Percentiles rank a stretch among this genome's conserved stretches.
Evolutionary conservation across 2,888 invertebrate genomes (phyloP).

Genomic region (Arenicola marina): DNA sequence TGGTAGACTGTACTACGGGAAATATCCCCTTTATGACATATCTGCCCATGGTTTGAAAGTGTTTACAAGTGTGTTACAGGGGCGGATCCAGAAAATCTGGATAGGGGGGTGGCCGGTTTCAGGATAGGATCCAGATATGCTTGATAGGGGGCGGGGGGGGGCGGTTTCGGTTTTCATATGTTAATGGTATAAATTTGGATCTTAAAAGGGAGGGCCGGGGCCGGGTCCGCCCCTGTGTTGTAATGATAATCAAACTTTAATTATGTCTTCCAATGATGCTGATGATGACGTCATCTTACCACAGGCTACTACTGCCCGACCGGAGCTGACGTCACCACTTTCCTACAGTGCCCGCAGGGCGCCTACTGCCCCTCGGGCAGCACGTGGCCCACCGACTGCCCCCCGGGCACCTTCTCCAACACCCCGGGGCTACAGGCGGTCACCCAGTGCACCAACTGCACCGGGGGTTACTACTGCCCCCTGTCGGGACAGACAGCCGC

Average conservation of each 20-base stretch:
- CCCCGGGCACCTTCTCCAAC: constrained; percentile 51
- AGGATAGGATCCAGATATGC: too few species aligned
- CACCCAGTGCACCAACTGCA: constrained; percentile 48
- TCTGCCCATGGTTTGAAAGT: not conserved
- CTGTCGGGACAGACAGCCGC: constrained; percentile 43
- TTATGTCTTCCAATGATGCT: too few species aligned
- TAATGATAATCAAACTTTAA: too few species aligned
- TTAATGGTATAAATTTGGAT: too few species aligned
- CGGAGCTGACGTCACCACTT: constrained; percentile 42
- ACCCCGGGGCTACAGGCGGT: constrained; percentile 37
- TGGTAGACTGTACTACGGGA: too few species aligned
- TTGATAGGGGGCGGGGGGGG: too few species aligned
- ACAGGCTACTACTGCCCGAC: constrained; percentile 56
- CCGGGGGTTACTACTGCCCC: constrained; percentile 56
- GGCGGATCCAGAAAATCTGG: too few species aligned
- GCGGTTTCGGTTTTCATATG: too few species aligned
- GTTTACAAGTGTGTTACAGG: too few species aligned
- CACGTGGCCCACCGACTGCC: constrained; percentile 43
- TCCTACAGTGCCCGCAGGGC: constrained; percentile 47
- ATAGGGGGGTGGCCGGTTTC: too few species aligned
- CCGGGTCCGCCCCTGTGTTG: too few species aligned
- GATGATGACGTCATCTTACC: not conserved
- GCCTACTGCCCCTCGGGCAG: constrained; percentile 49
- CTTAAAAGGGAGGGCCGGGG: too few species aligned
- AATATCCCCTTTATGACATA: not conserved